Base-by-base conservation (phyloP, 2,113 vertebrate genomes). In the Zosterops lateralis region DNA sequence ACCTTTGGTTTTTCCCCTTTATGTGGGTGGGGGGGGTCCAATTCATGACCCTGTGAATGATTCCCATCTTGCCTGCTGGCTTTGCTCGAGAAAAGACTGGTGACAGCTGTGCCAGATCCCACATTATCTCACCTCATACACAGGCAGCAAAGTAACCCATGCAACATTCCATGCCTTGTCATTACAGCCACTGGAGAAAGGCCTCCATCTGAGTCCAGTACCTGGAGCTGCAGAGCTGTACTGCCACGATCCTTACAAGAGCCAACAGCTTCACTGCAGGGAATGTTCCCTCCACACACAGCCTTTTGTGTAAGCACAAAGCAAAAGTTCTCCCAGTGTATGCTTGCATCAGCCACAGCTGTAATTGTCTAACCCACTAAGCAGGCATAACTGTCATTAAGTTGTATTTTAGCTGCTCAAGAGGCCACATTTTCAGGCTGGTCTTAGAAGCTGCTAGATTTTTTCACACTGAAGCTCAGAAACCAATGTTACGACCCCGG, bases 401-500 rank as follows among this genome's bases (percentile, higher is more conserved):
- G 14, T 7, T 73, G 0, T 7, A 14, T 56, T 82, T 83, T 53
- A 75, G 67, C 34, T 83, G 60, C 38, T 47, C 21, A 17, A 58
- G 68, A 20, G 28, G 45, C 26, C 14, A 7, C 5, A 5, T 14
- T 77, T 92, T 47, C 34, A 56, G 56, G 20, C 28, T 70, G 26
- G 21, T n/a, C 48, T 61, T 38, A 8, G 29, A 76, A 31, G 17
- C 38, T 4, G 0, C 21, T 38, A 13, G 12, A 31, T 56, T 31
- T 96, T 81, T 73, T 53, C 50, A 47, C 42, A 10, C 4, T 38
- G 26, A 79, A 85, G 42, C 28, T 79, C 65, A 81, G 36, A 80
- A 70, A 8, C 6, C 1, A 1, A 1, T 24, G 60, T 12, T 78
- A 74, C 0, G 0, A 31, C 34, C 29, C 56, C 6, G 4, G 12